These are phyloP conservation scores for Aphaenogaster floridana DNA, from an alignment of 1,140 invertebrate genomes.

Conservation along the genomic window DNA sequence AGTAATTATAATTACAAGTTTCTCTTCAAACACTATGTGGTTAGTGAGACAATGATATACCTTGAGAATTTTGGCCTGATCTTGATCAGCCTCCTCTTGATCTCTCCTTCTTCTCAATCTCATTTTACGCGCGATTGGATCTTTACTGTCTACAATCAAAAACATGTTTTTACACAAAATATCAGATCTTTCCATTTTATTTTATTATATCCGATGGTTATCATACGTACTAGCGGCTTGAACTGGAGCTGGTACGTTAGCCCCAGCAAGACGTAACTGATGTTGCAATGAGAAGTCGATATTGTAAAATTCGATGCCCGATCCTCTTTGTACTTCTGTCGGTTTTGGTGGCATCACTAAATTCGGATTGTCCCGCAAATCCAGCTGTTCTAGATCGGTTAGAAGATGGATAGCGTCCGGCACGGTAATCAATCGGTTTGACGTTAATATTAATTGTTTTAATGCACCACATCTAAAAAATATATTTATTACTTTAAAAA, in stretches of 20 bases:
- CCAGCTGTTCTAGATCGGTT: constrained; percentile 95
- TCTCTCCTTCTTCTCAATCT: constrained; percentile 92
- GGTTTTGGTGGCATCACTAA: constrained; percentile 99
- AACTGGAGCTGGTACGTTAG: constrained; percentile 92
- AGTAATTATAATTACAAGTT: constrained; percentile 58
- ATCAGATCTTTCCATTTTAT: background rate
- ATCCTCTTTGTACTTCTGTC: constrained; percentile 91
- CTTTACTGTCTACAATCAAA: constrained; percentile 89
- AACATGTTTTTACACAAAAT: background rate
- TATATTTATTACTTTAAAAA: background rate
- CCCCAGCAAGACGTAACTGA: constrained; percentile 97
- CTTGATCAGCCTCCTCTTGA: constrained; percentile 94
- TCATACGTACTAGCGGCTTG: constrained; percentile 88
- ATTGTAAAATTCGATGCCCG: constrained; percentile 98
- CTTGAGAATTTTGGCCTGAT: constrained; percentile 98
- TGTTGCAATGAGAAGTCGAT: constrained; percentile 99
- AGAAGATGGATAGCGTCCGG: constrained; percentile 99
- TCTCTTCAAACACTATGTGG: background rate
- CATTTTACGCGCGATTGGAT: constrained; percentile 97
- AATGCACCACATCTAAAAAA: constrained; percentile 96
- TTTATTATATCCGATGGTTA: background rate
- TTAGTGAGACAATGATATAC: constrained; percentile 83
- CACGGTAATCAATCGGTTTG: constrained; percentile 97
- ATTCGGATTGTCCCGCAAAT: constrained; percentile 97
- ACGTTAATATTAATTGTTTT: constrained; percentile 97